Percentiles rank a stretch among this genome's conserved stretches.
Evolutionary conservation across 2,888 invertebrate genomes (phyloP).

Genomic region (Copidosoma aretas): DNA sequence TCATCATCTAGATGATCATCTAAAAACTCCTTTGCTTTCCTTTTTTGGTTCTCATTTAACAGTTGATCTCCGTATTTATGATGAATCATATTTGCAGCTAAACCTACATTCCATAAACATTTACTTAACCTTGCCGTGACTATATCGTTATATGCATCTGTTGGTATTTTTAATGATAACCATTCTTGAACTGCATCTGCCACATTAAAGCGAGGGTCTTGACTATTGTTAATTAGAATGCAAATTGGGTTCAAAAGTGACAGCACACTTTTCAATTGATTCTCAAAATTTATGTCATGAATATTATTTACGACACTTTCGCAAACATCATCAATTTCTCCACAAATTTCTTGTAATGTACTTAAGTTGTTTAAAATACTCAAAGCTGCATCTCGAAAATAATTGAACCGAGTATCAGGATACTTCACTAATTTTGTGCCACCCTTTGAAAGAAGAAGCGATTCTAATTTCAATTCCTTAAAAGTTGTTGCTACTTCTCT

Average conservation of each 20-base stretch:
- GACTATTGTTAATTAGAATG: neutral
- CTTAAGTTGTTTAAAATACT: no score
- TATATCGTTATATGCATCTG: neutral
- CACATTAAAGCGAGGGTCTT: constrained; percentile 1
- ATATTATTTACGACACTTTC: no score
- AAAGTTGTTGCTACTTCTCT: neutral
- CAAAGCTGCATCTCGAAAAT: no score
- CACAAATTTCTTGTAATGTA: no score
- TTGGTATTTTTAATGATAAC: constrained; percentile 2
- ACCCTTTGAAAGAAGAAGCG: neutral
- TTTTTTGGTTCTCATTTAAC: neutral
- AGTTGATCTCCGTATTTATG: neutral
- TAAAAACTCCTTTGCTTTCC: constrained; percentile 1
- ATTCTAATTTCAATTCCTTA: neutral
- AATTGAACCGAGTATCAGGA: neutral
- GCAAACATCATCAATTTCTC: no score
- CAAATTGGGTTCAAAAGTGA: neutral
- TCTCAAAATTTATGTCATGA: no score
- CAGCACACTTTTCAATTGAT: no score
- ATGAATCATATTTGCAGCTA: constrained; percentile 5
- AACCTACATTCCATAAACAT: neutral
- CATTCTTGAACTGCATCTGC: constrained; percentile 8
- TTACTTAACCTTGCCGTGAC: neutral
- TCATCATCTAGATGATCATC: constrained; percentile 1
- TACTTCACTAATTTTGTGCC: constrained; percentile 5